A percentile compares a stretch with the other conserved stretches of the same genome.
phyloP scores from a whole-genome alignment of 2,888 invertebrate species.

The Lepidonotus clava region DNA sequence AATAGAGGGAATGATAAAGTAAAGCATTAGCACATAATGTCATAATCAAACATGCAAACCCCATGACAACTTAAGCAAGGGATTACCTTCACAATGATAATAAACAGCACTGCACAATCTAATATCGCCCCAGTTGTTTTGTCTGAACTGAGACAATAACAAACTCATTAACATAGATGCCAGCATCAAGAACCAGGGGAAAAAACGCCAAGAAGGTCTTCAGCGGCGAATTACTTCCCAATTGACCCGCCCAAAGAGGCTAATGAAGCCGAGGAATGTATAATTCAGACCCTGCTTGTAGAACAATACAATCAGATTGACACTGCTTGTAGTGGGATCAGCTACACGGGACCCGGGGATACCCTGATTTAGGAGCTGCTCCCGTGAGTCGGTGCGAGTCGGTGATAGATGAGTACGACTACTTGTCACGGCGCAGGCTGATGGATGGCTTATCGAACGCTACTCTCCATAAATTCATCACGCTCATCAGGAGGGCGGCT shows the following conservation, averaged over 20 bases:
- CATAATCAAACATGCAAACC: too few relatives aligned
- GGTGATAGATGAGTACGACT: slow-evolving; percentile 18
- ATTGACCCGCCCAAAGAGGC: slow-evolving; percentile 22
- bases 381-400: not conserved
- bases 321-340: not conserved
- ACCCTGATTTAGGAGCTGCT: not conserved
- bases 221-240: too few relatives aligned
- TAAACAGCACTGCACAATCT: too few relatives aligned
- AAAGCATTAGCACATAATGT: too few relatives aligned
- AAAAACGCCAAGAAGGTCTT: too few relatives aligned
- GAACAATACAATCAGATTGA: slow-evolving; percentile 27
- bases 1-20: too few relatives aligned
- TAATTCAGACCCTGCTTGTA: slow-evolving; percentile 8
- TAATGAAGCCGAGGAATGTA: not conserved
- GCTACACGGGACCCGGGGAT: not conserved
- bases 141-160: too few relatives aligned
- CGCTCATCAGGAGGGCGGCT: slow-evolving; percentile 35
- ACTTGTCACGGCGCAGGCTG: not conserved
- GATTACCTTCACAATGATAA: too few relatives aligned
- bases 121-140: too few relatives aligned
- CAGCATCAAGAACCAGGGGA: too few relatives aligned
- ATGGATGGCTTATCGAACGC: slow-evolving; percentile 36
- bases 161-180: too few relatives aligned
- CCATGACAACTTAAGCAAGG: too few relatives aligned
- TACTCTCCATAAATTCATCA: slow-evolving; percentile 44